A percentile compares a stretch with the other conserved stretches of the same genome.
Conservation (phyloP, 2,113 vertebrate genomes). For the Paralichthys olivaceus region DNA sequence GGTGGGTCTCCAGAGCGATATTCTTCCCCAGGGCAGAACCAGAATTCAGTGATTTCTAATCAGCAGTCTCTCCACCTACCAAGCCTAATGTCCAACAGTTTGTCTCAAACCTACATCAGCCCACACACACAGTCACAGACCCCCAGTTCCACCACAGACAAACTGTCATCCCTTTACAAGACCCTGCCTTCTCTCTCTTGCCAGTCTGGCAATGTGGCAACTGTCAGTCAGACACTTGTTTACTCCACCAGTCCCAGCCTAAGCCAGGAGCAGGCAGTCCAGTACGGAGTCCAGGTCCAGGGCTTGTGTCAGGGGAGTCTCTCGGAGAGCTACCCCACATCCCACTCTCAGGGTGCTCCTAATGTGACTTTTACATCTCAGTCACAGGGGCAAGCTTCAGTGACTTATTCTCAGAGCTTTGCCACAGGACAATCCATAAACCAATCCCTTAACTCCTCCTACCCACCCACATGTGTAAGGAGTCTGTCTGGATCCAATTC, state of each 20-base stretch:
- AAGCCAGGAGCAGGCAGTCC: conserved; percentile 81
- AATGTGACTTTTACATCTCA: conserved; percentile 92
- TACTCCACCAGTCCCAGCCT: conserved; percentile 87
- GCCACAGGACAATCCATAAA: conserved; percentile 88
- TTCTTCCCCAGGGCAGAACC: conserved; percentile 90
- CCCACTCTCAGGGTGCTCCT: conserved; percentile 92
- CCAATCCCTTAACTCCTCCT: conserved; percentile 88
- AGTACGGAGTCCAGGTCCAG: conserved; percentile 89
- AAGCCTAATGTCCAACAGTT: conserved; percentile 89
- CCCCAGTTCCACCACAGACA: conserved; percentile 89
- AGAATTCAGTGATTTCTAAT: conserved; percentile 92
- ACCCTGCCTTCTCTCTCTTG: conserved; percentile 89
- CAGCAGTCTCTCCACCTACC: conserved; percentile 93
- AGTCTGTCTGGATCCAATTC: conserved; percentile 86
- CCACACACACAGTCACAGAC: conserved; percentile 90
- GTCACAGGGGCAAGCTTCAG: conserved; percentile 88
- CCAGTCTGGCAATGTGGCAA: conserved; percentile 86
- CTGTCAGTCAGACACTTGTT: conserved; percentile 88
- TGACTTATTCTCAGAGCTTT: conserved; percentile 91
- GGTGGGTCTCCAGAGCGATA: conserved; percentile 89
- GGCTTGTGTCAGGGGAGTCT: conserved; percentile 89
- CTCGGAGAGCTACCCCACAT: conserved; percentile 90
- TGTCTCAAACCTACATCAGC: conserved; percentile 90
- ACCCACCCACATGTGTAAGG: conserved; percentile 85
- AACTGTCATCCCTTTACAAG: conserved; percentile 92